Percentiles rank a stretch among this genome's conserved stretches.
phyloP scores from a whole-genome alignment of 2,113 vertebrate species.

The Pungitius pungitius region DNA sequence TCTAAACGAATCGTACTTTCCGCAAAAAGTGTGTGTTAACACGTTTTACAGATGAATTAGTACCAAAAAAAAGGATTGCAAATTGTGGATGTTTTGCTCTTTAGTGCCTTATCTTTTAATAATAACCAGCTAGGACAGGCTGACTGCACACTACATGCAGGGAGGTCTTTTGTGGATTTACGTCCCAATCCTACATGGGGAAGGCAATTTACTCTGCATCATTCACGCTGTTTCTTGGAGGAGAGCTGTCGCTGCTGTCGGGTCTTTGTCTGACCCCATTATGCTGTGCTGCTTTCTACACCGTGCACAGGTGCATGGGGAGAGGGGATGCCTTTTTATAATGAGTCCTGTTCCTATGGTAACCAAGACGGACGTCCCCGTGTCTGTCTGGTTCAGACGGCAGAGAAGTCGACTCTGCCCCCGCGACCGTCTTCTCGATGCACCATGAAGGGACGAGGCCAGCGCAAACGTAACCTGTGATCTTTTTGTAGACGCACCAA shows the following conservation, averaged over 20 bases:
- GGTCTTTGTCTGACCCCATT: conserved; percentile 32
- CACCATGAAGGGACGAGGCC: conserved; percentile 16
- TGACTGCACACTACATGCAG: not conserved
- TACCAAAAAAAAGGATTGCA: not conserved
- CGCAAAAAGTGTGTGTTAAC: not conserved
- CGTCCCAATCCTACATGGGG: not conserved
- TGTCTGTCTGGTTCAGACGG: conserved; percentile 55
- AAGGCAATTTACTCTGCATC: conserved; percentile 1
- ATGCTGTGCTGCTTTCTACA: conserved; percentile 55
- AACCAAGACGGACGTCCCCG: conserved; percentile 66
- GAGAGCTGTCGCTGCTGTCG: conserved; percentile 39
- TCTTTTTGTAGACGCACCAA: conserved; percentile 42
- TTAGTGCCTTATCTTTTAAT: not conserved
- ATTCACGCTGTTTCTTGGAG: conserved; percentile 18
- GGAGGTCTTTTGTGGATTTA: not conserved
- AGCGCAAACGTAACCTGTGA: conserved; percentile 40
- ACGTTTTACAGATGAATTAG: not conserved
- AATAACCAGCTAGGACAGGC: not conserved
- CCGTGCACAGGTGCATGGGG: conserved; percentile 63
- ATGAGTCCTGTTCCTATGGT: conserved; percentile 76
- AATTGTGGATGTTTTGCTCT: not conserved
- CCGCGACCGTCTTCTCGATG: conserved; percentile 25
- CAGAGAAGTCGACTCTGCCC: conserved; percentile 37
- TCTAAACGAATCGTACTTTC: not conserved
- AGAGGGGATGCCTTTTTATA: conserved; percentile 61